Percentiles rank a stretch among this genome's conserved stretches.
phyloP scores from a whole-genome alignment of 2,888 invertebrate species.

The Hemicrepidius hirtus region DNA sequence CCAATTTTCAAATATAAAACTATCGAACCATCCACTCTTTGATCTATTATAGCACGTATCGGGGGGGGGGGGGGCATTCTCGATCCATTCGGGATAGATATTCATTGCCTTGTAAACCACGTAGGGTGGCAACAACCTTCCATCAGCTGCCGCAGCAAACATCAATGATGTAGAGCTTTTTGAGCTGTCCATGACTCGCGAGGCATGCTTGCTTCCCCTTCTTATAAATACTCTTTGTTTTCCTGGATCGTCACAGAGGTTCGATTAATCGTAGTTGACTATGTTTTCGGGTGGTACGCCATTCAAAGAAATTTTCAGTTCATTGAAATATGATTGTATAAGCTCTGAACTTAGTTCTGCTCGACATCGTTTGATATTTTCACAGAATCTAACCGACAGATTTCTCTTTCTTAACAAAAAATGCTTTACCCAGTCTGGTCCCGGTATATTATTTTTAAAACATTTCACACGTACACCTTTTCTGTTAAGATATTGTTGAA shows the following conservation, averaged over 20 bases:
- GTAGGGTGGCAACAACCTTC: conserved; percentile 61
- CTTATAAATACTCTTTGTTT: not conserved
- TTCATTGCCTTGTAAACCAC: conserved; percentile 62
- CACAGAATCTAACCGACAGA: not conserved
- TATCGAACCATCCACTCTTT: no score
- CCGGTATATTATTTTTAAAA: not conserved
- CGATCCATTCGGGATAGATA: no score
- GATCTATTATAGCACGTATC: no score
- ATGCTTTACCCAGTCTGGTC: not conserved
- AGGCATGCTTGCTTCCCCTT: not conserved
- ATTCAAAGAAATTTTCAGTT: not conserved
- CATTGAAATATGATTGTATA: not conserved
- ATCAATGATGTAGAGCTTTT: conserved; percentile 57
- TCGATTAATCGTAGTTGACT: no score
- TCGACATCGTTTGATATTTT: not conserved
- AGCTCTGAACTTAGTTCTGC: not conserved
- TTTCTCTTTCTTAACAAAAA: not conserved
- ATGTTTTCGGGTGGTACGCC: no score
- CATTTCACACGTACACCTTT: not conserved
- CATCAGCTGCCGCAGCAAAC: conserved; percentile 60
- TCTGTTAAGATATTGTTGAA: conserved; percentile 6
- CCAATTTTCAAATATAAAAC: no score
- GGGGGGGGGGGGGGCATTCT: no score
- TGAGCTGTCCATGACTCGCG: not conserved
- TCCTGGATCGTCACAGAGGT: not conserved